Evolutionary conservation across 2,888 invertebrate species (phyloP), one percentile per base, ranked within the genome.

Genomic region (Hyposoter didymator): DNA sequence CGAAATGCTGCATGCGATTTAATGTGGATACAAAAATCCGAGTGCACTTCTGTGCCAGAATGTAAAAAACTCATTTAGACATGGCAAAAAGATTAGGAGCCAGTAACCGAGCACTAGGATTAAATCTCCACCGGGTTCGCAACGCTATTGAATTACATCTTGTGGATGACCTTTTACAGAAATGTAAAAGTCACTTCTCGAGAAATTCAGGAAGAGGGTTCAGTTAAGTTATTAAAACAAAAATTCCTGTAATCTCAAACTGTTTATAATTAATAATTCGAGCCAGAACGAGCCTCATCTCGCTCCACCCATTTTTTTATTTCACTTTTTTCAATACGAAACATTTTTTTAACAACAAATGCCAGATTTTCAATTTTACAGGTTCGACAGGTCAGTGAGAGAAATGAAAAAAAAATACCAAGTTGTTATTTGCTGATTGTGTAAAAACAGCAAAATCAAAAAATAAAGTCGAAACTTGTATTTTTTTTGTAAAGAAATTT

Each of bases 61-160:
- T 59, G 28, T 14, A 28, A 59, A 59, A 59, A 43, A 22, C 45
- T 69, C 67, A 45, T 69, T 69, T 45, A 69, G 67, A 69, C 47
- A 69, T 28, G 28, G 67, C 4, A 45, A 69, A 45, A 22, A 22
- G 67, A 69, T 45, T 45, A 45, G 67, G 43, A 69, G 45, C 43
- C 45, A 22, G 45, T 22, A 45, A 28, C 22, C 67, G 19, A 66
- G 67, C 45, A 69, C 45, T 8, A 69, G 22, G 22, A 45, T 69
- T 69, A 47, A 47, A 45, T 47, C 67, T 69, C 67, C 22, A 14
- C 19, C 45, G 22, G 22, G 45, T 45, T 22, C 22, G 28, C 67
- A 69, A 47, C 67, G 28, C 19, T 69, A 69, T 69, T 45, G 45
- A 19, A 69, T 69, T 69, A 22, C 22, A 45, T 69, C 28, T 69